A percentile compares a stretch with the other conserved stretches of the same genome.
Evolutionary conservation across 2,113 vertebrate species (phyloP).

Genomic region (Trochalopteron elliotii): DNA sequence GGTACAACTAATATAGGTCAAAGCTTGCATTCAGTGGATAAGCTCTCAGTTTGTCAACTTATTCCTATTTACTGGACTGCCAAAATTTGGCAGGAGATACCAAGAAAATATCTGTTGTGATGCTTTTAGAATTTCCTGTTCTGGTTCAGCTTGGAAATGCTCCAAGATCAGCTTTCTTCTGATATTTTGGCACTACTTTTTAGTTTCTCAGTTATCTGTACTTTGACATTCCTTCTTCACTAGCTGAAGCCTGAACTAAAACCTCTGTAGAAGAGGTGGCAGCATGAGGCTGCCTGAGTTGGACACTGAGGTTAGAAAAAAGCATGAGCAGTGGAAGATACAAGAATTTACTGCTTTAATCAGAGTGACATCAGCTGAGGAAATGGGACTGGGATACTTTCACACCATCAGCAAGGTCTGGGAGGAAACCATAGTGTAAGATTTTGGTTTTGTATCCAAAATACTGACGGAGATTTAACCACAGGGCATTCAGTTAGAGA

Average conservation of each 20-base stretch:
- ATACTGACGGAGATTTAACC: not conserved
- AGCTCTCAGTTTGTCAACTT: not conserved
- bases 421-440: not conserved
- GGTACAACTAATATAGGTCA: slow-evolving; percentile 10
- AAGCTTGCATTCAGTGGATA: slow-evolving; percentile 4
- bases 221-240: not conserved
- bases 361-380: not conserved
- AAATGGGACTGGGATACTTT: not conserved
- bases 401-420: not conserved
- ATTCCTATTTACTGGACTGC: not conserved
- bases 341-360: not conserved
- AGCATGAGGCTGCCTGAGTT: not conserved
- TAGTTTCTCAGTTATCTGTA: not conserved
- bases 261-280: not conserved
- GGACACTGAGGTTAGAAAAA: not conserved
- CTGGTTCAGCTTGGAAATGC: not conserved
- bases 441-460: not conserved
- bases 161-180: not conserved
- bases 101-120: not conserved
- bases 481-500: not conserved
- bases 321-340: not conserved
- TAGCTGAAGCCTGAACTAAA: not conserved
- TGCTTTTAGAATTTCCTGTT: slow-evolving; percentile 21
- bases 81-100: not conserved
- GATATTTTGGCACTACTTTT: not conserved